A percentile compares a stretch with the other conserved stretches of the same genome.
Evolutionary conservation across 1,140 invertebrate species (phyloP).

Genomic region (Drosophila rufa): DNA sequence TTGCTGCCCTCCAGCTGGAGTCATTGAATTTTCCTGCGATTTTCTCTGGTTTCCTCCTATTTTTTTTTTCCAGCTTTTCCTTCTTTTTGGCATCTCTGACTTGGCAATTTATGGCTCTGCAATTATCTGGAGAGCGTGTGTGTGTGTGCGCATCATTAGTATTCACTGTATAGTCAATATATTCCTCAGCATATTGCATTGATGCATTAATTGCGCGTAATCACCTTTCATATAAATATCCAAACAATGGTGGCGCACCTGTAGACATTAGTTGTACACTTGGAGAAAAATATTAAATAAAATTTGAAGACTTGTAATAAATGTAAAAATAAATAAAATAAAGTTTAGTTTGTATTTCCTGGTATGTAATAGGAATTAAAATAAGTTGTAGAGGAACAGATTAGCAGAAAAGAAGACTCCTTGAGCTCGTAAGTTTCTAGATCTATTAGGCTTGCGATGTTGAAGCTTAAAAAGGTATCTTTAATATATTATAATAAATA

Average conservation of each 20-base stretch:
- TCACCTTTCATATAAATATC: slow-evolving; percentile 71
- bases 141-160: slow-evolving; percentile 60
- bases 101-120: slow-evolving; percentile 69
- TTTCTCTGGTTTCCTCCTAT: neutral
- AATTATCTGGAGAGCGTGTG: slow-evolving; percentile 54
- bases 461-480: neutral
- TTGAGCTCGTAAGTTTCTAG: too few species aligned
- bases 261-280: neutral
- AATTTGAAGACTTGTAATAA: too few species aligned
- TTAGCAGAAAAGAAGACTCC: too few species aligned
- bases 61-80: neutral
- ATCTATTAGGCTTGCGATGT: too few species aligned
- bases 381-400: too few species aligned
- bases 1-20: slow-evolving; percentile 37
- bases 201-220: slow-evolving; percentile 82
- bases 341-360: neutral
- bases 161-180: slow-evolving; percentile 66
- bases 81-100: slow-evolving; percentile 44
- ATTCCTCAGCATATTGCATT: slow-evolving; percentile 61
- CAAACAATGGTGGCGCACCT: slow-evolving; percentile 34
- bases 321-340: too few species aligned
- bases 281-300: neutral
- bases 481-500: neutral
- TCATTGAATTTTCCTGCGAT: slow-evolving; percentile 54
- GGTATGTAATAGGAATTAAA: too few species aligned